Evolutionary conservation across 2,888 invertebrate species (phyloP).

Genomic region (Tryphoninae sp.): DNA sequence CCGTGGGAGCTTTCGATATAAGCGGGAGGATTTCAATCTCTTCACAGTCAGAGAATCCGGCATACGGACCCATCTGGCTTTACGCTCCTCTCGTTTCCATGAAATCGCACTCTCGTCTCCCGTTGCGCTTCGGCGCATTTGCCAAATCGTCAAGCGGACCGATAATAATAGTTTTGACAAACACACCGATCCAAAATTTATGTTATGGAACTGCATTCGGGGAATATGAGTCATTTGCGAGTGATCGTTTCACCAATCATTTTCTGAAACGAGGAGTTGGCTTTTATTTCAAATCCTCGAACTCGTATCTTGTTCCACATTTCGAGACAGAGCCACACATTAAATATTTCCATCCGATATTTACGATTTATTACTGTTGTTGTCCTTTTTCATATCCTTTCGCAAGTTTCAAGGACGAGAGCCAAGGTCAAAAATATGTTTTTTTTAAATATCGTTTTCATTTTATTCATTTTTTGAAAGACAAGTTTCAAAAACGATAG

Average conservation of each 20-base stretch:
- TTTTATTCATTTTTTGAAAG: too few relatives aligned
- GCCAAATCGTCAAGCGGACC: slow-evolving; percentile 52
- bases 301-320: too few relatives aligned
- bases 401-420: too few relatives aligned
- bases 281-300: not conserved
- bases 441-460: too few relatives aligned
- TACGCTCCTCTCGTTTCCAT: slow-evolving; percentile 38
- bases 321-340: too few relatives aligned
- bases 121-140: slow-evolving; percentile 34
- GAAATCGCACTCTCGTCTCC: slow-evolving; percentile 33
- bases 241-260: not conserved
- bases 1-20: slow-evolving; percentile 21
- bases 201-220: not conserved
- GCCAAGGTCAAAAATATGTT: too few relatives aligned
- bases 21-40: slow-evolving; percentile 35
- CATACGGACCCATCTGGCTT: not conserved
- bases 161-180: slow-evolving; percentile 57
- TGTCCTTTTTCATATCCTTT: too few relatives aligned
- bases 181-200: not conserved
- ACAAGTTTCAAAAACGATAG: too few relatives aligned
- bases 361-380: too few relatives aligned
- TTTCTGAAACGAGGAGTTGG: not conserved
- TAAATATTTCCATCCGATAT: too few relatives aligned
- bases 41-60: slow-evolving; percentile 31
- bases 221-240: slow-evolving; percentile 6